Evolutionary conservation across 2,888 invertebrate species (phyloP).

Genomic region (Melanotus villosus): DNA sequence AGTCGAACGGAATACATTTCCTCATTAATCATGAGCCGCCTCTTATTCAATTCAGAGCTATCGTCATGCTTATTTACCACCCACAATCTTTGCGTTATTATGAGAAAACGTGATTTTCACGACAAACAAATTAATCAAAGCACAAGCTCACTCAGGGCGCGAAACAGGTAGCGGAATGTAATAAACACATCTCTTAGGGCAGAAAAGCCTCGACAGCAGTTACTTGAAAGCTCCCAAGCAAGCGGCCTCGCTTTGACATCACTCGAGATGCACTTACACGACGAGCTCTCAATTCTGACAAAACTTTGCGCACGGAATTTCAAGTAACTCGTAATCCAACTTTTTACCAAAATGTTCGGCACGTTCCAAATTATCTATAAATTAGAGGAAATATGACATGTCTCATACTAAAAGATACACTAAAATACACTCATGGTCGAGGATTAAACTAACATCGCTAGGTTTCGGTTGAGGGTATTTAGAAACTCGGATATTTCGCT

Average conservation of each 20-base stretch:
- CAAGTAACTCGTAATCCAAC: slow-evolving; percentile 2
- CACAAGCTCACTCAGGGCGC: not conserved
- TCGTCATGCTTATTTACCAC: slow-evolving; percentile 10
- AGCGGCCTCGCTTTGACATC: slow-evolving; percentile 13
- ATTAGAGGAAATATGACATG: too few species aligned
- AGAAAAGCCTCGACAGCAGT: slow-evolving; percentile 1
- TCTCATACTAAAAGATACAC: too few species aligned
- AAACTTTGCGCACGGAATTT: slow-evolving; percentile 6
- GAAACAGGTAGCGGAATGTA: slow-evolving; percentile 5
- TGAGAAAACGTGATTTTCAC: slow-evolving; percentile 11
- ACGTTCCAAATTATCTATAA: too few species aligned
- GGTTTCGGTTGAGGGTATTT: too few species aligned
- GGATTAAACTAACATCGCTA: too few species aligned
- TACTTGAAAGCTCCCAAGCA: not conserved
- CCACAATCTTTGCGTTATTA: slow-evolving; percentile 10
- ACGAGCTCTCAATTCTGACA: slow-evolving; percentile 15
- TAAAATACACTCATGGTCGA: too few species aligned
- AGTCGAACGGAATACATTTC: not conserved
- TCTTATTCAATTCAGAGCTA: not conserved
- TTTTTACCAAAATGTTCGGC: too few species aligned
- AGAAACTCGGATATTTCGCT: too few species aligned
- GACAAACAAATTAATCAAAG: slow-evolving; percentile 16
- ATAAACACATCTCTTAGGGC: slow-evolving; percentile 13
- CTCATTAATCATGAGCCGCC: slow-evolving; percentile 1
- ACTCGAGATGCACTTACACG: slow-evolving; percentile 1